Evolutionary conservation across 2,888 invertebrate genomes (phyloP), one percentile per base, ranked within the genome.

Genomic region (Mythimna lalbum): DNA sequence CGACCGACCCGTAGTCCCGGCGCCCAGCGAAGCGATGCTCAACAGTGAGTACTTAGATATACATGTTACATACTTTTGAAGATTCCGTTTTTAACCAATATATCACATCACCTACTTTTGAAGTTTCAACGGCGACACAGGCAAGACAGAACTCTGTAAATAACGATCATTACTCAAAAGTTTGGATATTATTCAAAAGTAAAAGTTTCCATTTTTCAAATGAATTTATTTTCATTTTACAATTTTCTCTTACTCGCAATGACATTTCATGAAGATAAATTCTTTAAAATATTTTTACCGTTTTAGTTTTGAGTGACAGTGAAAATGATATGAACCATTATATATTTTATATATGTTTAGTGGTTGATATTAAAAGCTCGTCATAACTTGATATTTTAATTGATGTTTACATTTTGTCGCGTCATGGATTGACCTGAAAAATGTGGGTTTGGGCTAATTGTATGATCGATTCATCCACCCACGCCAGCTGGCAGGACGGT

Each of bases 11-110:
- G 82, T 89, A 53, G 96, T 96, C 33, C 96, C 96, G 0, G 94
- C 95, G 68, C 96, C 96, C 56, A 96, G 96, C 76, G 96, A 96
- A 88, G 95, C 96, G 57, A 96, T 96, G 93, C 95, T 96, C 83
- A 95, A 96, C 84, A 96, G 96, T 96, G 82, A 95, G 95, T 85
- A 4, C 36, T 43, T 31, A 19, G 2, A 49, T 17, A 47, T 31
- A 21, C 12, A 14, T 27, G 47, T 74, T 17, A 27, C 47, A 47
- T 17, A 19, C 27, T 21, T 57, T 73, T 73, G 23, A 23, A 52
- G 47, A 53, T 59, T 59, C 21, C 14, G 19, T 23, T 43, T 43
- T 53, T 17, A 4, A 52, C 63, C 57, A 36, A 74, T 74, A 21
- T 59, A 66, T 59, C 52, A 74, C 52, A 74, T 73, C 78, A 61